phyloP scores from a whole-genome alignment of 2,113 vertebrate genomes.

The Boleophthalmus pectinirostris region DNA sequence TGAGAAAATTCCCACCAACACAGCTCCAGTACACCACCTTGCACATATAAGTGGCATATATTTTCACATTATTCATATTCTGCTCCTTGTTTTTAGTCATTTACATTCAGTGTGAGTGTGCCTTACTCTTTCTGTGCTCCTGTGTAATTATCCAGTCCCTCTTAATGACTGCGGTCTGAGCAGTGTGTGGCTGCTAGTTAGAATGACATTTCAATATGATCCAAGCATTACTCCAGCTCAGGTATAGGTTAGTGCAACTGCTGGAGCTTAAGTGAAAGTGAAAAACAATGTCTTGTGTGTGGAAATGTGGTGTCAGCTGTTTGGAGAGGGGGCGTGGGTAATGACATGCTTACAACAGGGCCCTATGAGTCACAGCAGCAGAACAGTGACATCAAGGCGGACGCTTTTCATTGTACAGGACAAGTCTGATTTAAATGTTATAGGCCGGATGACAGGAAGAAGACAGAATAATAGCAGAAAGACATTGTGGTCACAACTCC shows the following conservation, averaged over 20 bases:
- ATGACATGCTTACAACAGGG: constrained; percentile 59
- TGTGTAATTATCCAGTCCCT: constrained; percentile 35
- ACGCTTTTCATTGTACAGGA: constrained; percentile 41
- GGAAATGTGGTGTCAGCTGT: constrained; percentile 62
- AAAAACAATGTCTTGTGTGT: constrained; percentile 34
- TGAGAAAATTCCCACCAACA: not conserved
- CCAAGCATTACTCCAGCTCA: not conserved
- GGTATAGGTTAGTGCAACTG: not conserved
- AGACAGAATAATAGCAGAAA: not conserved
- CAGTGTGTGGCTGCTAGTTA: constrained; percentile 23
- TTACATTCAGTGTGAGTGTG: constrained; percentile 14
- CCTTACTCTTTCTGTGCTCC: constrained; percentile 20
- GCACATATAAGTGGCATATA: constrained; percentile 1
- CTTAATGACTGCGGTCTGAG: constrained; percentile 21
- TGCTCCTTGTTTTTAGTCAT: constrained; percentile 23
- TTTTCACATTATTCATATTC: constrained; percentile 1
- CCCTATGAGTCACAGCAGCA: constrained; percentile 54
- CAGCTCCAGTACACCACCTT: constrained; percentile 3
- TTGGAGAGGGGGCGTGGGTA: constrained; percentile 46
- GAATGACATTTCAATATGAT: constrained; percentile 25
- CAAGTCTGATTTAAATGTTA: constrained; percentile 32
- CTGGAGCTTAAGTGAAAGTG: constrained; percentile 7
- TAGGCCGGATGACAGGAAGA: constrained; percentile 2
- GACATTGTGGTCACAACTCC: not conserved
- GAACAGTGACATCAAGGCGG: constrained; percentile 37